These are phyloP conservation scores for Thymallus thymallus DNA, from an alignment of 2,113 vertebrate genomes.

Conservation along the genomic window DNA sequence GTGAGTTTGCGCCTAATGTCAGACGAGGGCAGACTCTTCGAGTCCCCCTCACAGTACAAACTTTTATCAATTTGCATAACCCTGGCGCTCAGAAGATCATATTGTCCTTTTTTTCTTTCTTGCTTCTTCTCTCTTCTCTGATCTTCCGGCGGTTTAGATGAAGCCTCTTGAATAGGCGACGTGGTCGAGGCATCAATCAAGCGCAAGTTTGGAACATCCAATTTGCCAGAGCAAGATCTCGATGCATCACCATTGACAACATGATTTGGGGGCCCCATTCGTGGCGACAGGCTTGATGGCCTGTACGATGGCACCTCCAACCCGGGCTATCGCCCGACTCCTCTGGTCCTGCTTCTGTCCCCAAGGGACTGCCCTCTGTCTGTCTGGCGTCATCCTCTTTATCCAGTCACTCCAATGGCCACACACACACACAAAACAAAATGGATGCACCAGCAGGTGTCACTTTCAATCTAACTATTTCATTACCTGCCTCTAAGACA, in stretches of 20 bases:
- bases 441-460: neutral
- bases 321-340: slow-evolving; percentile 43
- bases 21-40: neutral
- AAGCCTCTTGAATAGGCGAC: slow-evolving; percentile 45
- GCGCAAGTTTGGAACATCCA: slow-evolving; percentile 61
- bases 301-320: slow-evolving; percentile 47
- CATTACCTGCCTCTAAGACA: too few relatives aligned
- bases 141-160: slow-evolving; percentile 40
- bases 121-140: slow-evolving; percentile 13
- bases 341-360: slow-evolving; percentile 36
- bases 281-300: slow-evolving; percentile 57
- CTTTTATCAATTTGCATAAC: neutral
- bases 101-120: slow-evolving; percentile 14
- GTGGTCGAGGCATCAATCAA: slow-evolving; percentile 66
- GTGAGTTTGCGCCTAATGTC: neutral
- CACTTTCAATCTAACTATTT: neutral
- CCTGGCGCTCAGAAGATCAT: slow-evolving; percentile 33
- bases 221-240: slow-evolving; percentile 65
- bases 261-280: slow-evolving; percentile 66
- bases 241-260: slow-evolving; percentile 74
- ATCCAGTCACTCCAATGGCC: slow-evolving; percentile 5
- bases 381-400: slow-evolving; percentile 44
- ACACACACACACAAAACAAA: slow-evolving; percentile 21
- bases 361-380: slow-evolving; percentile 39
- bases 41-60: neutral